Percentiles rank a stretch among this genome's conserved stretches.
Evolutionary conservation across 2,888 invertebrate genomes (phyloP).

Genomic region (Tiphia femorata): DNA sequence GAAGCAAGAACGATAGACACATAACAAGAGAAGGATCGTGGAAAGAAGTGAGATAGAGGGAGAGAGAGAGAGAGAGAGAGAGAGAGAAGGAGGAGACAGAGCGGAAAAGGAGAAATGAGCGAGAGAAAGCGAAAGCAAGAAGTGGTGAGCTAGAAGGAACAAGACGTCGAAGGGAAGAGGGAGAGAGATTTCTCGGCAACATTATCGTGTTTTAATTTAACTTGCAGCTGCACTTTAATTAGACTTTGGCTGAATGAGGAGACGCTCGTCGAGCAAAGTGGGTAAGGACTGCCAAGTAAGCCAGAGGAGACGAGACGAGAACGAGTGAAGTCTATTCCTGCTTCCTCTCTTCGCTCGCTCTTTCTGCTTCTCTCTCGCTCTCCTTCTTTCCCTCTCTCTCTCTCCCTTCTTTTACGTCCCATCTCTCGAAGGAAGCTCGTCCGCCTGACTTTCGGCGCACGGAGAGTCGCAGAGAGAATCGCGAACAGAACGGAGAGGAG

Average conservation of each 20-base stretch:
- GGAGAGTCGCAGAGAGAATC: too few relatives aligned
- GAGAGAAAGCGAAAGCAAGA: constrained; percentile 18
- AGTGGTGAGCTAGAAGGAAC: constrained; percentile 11
- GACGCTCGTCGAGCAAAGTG: constrained; percentile 50
- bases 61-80: constrained; percentile 15
- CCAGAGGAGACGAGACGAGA: too few relatives aligned
- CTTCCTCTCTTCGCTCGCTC: neutral
- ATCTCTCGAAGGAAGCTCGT: neutral
- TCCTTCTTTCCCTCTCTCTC: neutral
- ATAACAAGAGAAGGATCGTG: constrained; percentile 20
- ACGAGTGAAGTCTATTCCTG: constrained; percentile 6
- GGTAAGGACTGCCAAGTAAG: constrained; percentile 40
- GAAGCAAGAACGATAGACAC: too few relatives aligned
- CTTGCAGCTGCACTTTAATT: constrained; percentile 67
- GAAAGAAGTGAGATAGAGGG: constrained; percentile 17
- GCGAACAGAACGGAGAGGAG: too few relatives aligned
- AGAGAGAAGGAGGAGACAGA: constrained; percentile 21
- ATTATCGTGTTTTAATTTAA: constrained; percentile 68
- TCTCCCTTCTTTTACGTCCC: neutral
- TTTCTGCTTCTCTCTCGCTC: constrained; percentile 1
- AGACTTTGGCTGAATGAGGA: constrained; percentile 63
- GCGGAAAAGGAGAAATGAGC: neutral
- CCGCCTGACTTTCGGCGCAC: constrained; percentile 38
- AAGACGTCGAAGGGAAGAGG: constrained; percentile 17
- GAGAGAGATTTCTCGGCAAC: constrained; percentile 37